Evolutionary conservation across 2,888 invertebrate genomes (phyloP).

Genomic region (Pterobdella sp.): DNA sequence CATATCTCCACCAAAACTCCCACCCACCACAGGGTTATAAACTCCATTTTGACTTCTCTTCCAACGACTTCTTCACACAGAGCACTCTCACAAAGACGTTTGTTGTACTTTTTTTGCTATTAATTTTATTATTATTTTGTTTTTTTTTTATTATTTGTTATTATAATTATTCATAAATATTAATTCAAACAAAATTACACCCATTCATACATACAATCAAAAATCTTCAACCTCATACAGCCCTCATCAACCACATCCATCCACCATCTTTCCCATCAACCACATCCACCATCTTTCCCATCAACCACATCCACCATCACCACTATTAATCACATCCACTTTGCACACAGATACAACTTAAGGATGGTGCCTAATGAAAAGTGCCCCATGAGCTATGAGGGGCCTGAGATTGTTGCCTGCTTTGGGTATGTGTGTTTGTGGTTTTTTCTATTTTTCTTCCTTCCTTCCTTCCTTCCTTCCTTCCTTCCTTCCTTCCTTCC

Average conservation of each 20-base stretch:
- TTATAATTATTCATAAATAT: too few species aligned
- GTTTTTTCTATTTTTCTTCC: slow-evolving; percentile 14
- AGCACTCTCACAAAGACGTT: slow-evolving; percentile 23
- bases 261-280: neutral
- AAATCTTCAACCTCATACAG: neutral
- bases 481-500: slow-evolving; percentile 37
- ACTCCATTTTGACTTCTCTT: slow-evolving; percentile 21
- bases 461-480: slow-evolving; percentile 34
- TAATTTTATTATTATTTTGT: neutral
- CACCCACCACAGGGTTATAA: slow-evolving; percentile 11
- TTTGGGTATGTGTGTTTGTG: slow-evolving; percentile 58
- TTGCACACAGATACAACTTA: slow-evolving; percentile 6
- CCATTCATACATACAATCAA: neutral
- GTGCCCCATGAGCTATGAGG: slow-evolving; percentile 81
- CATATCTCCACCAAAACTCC: too few species aligned
- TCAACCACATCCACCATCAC: neutral
- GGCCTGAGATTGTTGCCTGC: slow-evolving; percentile 84
- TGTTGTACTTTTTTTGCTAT: neutral
- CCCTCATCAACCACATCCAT: neutral
- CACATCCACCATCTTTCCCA: neutral
- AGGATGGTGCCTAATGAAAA: neutral
- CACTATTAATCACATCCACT: too few species aligned
- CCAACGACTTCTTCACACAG: slow-evolving; percentile 16
- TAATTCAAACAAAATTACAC: neutral
- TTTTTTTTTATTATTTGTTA: neutral